Evolutionary conservation across 2,888 invertebrate genomes (phyloP).

Genomic region (Trissolcus brochymenae): DNA sequence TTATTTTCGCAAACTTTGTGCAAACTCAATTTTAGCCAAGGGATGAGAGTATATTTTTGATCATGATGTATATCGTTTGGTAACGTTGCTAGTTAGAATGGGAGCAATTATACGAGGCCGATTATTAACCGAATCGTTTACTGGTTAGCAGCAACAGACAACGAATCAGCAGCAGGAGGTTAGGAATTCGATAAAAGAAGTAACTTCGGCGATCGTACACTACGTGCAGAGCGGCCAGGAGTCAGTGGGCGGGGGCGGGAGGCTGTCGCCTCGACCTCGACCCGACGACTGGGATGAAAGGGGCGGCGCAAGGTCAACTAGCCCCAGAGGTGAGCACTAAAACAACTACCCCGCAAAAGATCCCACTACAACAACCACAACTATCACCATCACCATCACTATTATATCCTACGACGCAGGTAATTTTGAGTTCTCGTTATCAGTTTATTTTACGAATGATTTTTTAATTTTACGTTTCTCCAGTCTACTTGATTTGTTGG

Average conservation of each 20-base stretch:
- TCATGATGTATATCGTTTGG: too few species aligned
- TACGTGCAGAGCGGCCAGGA: slow-evolving; percentile 83
- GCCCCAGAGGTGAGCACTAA: slow-evolving; percentile 77
- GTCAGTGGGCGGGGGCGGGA: slow-evolving; percentile 72
- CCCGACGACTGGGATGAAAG: slow-evolving; percentile 71
- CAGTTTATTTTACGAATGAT: slow-evolving; percentile 57
- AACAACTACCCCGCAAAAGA: slow-evolving; percentile 64
- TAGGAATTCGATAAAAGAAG: slow-evolving; percentile 90
- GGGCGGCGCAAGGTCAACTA: slow-evolving; percentile 74
- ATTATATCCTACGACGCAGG: slow-evolving; percentile 73
- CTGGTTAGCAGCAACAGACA: slow-evolving; percentile 66
- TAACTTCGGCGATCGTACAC: slow-evolving; percentile 94
- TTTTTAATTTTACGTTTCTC: slow-evolving; percentile 32
- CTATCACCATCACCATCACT: slow-evolving; percentile 70
- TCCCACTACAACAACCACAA: slow-evolving; percentile 66
- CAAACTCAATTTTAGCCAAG: too few species aligned
- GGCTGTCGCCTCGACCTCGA: slow-evolving; percentile 72
- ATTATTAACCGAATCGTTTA: slow-evolving; percentile 1
- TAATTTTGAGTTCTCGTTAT: slow-evolving; percentile 70
- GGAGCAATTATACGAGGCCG: neutral
- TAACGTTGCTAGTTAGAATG: neutral
- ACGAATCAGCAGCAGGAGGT: slow-evolving; percentile 75
- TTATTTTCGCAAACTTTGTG: neutral
- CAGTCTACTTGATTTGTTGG: neutral
- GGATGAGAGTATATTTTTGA: neutral